Evolutionary conservation across 2,888 invertebrate genomes (phyloP).

Genomic region (Scaptomyza tumidula): DNA sequence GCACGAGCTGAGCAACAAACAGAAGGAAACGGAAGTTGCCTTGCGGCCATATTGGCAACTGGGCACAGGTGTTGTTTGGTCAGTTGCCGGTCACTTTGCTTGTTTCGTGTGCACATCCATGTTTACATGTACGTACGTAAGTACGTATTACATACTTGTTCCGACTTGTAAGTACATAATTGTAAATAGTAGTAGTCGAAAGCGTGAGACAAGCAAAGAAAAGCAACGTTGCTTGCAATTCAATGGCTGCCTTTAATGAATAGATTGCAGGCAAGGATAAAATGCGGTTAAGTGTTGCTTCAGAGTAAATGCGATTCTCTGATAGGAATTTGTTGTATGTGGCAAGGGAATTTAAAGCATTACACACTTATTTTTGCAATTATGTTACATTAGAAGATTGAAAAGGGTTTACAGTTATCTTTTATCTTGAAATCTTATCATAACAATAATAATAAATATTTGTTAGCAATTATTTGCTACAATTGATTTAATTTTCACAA

Average conservation of each 20-base stretch:
- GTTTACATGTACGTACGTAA: conserved; percentile 27
- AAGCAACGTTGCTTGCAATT: conserved; percentile 45
- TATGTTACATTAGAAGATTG: neutral
- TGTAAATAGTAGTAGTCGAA: conserved; percentile 18
- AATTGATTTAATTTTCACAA: conserved; percentile 4
- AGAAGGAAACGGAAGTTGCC: conserved; percentile 75
- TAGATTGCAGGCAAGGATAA: conserved; percentile 18
- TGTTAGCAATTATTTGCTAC: neutral
- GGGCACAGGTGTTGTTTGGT: conserved; percentile 67
- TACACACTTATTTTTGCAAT: neutral
- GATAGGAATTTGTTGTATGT: neutral
- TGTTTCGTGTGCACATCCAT: conserved; percentile 19
- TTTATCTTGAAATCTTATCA: neutral
- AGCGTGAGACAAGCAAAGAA: conserved; percentile 16
- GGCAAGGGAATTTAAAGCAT: no score
- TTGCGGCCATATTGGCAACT: conserved; percentile 66
- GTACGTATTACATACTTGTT: conserved; percentile 21
- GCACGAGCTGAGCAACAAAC: conserved; percentile 52
- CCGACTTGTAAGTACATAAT: conserved; percentile 31
- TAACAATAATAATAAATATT: neutral
- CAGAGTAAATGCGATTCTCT: neutral
- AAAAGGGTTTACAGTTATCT: neutral
- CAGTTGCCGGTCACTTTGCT: conserved; percentile 60
- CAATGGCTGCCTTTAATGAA: conserved; percentile 49
- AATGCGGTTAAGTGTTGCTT: neutral